phyloP scores from a whole-genome alignment of 2,888 invertebrate genomes.

The Sphaerophoria taeniata region DNA sequence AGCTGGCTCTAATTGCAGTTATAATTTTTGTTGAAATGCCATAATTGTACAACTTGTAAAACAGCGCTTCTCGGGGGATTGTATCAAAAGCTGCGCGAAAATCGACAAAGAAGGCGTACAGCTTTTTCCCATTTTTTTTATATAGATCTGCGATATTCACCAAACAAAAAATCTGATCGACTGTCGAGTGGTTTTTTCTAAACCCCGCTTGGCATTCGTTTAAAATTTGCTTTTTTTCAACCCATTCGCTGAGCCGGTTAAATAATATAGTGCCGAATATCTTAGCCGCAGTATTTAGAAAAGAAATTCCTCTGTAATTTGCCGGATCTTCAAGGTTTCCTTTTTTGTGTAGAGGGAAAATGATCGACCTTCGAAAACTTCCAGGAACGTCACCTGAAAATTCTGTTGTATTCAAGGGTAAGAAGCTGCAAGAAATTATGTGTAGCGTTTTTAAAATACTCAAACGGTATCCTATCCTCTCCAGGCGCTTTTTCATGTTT shows the following conservation, averaged over 20 bases:
- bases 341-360: background rate
- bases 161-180: no score
- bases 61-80: no score
- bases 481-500: background rate
- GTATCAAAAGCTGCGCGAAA: no score
- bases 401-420: background rate
- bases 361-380: background rate
- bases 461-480: background rate
- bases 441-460: background rate
- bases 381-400: background rate
- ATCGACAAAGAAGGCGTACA: no score
- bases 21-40: no score
- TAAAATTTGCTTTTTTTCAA: background rate
- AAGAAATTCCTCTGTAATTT: conserved; percentile 2
- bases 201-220: background rate
- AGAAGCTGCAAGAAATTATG: background rate
- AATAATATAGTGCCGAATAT: background rate
- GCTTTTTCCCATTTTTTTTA: no score
- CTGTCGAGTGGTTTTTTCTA: no score
- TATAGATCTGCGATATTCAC: no score
- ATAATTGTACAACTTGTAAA: no score
- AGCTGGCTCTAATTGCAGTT: no score
- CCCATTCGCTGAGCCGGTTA: background rate
- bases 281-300: no score
- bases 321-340: background rate